A percentile compares a stretch with the other conserved stretches of the same genome.
Evolutionary conservation across 2,113 vertebrate genomes (phyloP).

Genomic region (Herpetotheres cachinnans): DNA sequence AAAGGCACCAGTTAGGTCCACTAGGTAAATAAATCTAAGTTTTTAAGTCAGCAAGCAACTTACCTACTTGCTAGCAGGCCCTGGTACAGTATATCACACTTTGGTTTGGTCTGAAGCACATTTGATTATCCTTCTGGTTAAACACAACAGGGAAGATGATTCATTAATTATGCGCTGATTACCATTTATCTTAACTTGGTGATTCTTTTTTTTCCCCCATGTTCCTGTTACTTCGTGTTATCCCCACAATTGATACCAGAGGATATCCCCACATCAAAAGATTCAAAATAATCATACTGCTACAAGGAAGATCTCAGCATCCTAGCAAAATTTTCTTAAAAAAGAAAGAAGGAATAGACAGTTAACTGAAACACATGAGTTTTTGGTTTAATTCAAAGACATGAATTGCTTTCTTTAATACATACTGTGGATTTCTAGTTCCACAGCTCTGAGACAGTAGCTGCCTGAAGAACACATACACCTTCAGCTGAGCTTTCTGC

Average conservation of each 20-base stretch:
- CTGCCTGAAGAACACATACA: background rate
- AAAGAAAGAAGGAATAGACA: background rate
- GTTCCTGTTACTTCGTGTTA: background rate
- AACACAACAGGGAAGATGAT: background rate
- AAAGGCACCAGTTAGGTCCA: background rate
- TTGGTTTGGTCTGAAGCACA: background rate
- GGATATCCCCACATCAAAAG: background rate
- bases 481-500: background rate
- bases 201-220: background rate
- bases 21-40: background rate
- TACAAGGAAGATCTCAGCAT: background rate
- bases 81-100: background rate
- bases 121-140: background rate
- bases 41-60: background rate
- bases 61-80: background rate
- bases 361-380: background rate
- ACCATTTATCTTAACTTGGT: background rate
- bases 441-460: background rate
- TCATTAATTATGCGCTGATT: background rate
- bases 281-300: background rate
- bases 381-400: background rate
- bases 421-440: background rate
- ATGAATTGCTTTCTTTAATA: background rate
- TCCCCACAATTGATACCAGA: background rate
- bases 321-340: background rate